Evolutionary conservation across 2,888 invertebrate genomes (phyloP), one percentile per base, ranked within the genome.

Genomic region (Archips crataeganus): DNA sequence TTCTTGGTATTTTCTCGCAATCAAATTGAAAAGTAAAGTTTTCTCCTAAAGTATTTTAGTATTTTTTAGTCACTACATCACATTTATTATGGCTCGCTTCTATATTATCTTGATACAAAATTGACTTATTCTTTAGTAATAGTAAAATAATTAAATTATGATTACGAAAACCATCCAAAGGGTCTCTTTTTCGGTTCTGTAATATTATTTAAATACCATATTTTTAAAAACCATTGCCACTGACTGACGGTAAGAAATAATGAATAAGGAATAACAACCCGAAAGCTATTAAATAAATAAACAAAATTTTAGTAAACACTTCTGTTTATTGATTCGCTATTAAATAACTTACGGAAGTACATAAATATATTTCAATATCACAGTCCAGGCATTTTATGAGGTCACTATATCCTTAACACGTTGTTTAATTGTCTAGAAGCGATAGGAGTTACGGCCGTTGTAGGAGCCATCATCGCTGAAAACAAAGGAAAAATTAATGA

Each of bases 371-470:
- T 74, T 83, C 79, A 79, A 85, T 92, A 92, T 92, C 93, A 93
- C 93, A 92, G 92, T 88, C 87, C 88, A 82, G 79, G 83, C 78
- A 82, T 79, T 81, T 72, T 70, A 71, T 89, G 90, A 91, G 91
- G 89, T 85, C 67, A 87, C 83, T 79, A 75, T 77, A 71, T 75
- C 77, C 76, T 75, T 70, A 77, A 57, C 64, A 45, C 51, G 71
- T 47, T 65, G 75, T 54, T 70, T 57, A 57, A 32, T 11, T 5
- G 57, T 75, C 78, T 75, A 84, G 74, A 83, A 84, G 57, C 84
- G 81, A 76, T 85, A 86, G 62, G 79, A 75, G 77, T 84, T 86
- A 32, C 87, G 85, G 34, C 88, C 84, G 75, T 84, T 85, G 77
- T 81, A 86, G 0, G 88, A 84, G 13, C 91, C 91, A 3, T 87